A percentile compares a stretch with the other conserved stretches of the same genome.
Evolutionary conservation across 2,888 invertebrate species (phyloP).

Genomic region (Tillus elongatus): DNA sequence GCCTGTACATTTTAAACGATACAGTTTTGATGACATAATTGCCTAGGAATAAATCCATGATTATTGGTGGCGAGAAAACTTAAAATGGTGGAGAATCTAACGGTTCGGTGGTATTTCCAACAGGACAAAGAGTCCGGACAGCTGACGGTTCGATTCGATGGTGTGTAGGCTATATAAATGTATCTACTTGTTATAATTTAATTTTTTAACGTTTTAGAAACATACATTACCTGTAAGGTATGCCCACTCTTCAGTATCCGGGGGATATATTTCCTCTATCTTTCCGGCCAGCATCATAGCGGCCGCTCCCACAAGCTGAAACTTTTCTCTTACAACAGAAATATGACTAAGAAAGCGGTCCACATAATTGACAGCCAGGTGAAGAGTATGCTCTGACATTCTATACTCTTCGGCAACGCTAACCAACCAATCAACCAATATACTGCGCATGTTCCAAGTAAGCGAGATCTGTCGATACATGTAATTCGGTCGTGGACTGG

Average conservation of each 20-base stretch:
- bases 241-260: constrained; percentile 34
- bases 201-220: no score
- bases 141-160: no score
- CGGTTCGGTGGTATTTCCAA: no score
- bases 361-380: constrained; percentile 35
- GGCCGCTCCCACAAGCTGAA: constrained; percentile 38
- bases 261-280: constrained; percentile 37
- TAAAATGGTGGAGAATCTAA: no score
- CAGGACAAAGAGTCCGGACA: no score
- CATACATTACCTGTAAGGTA: constrained; percentile 35
- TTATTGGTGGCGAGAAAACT: no score
- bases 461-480: constrained; percentile 35
- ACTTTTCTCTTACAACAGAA: constrained; percentile 35
- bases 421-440: constrained; percentile 37
- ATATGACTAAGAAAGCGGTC: constrained; percentile 36
- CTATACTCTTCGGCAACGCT: constrained; percentile 35
- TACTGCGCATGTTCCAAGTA: constrained; percentile 31
- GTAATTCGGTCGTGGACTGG: constrained; percentile 22
- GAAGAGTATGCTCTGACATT: constrained; percentile 33
- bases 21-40: no score
- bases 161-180: no score
- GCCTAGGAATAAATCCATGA: no score
- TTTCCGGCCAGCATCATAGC: constrained; percentile 39
- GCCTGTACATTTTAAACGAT: no score
- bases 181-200: no score